Percentiles rank a stretch among this genome's conserved stretches.
phyloP scores from a whole-genome alignment of 1,140 invertebrate genomes.

The Streblospio benedicti region DNA sequence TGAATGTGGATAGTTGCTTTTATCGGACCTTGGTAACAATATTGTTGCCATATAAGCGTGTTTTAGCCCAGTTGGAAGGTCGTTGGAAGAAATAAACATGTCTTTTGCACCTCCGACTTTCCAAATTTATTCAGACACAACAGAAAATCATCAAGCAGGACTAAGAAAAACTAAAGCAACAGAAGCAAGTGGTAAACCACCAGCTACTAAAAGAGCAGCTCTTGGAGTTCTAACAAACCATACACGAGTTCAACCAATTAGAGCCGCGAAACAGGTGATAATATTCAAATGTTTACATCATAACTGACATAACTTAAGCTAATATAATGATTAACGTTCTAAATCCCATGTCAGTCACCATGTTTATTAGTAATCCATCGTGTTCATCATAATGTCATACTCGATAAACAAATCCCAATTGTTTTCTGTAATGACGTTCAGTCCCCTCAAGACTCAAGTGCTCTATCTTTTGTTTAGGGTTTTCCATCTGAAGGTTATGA shows the following conservation, averaged over 20 bases:
- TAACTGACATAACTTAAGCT: not conserved
- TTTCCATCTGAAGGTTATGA: no score
- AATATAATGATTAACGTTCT: no score
- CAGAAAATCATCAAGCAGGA: slow-evolving; percentile 6
- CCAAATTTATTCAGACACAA: no score
- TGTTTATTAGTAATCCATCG: slow-evolving; percentile 2
- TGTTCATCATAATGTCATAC: not conserved
- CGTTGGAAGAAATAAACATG: not conserved
- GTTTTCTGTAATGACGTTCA: not conserved
- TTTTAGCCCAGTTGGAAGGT: slow-evolving; percentile 4
- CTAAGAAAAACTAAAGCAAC: slow-evolving; percentile 9
- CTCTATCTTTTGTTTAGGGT: not conserved
- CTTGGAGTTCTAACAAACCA: slow-evolving; percentile 36
- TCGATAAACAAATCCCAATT: not conserved
- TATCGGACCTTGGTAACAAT: not conserved
- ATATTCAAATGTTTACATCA: slow-evolving; percentile 14
- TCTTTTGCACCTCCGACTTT: not conserved
- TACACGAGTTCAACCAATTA: slow-evolving; percentile 30
- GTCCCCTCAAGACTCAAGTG: not conserved
- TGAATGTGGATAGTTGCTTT: not conserved
- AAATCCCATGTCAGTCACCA: not conserved
- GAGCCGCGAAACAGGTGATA: slow-evolving; percentile 30
- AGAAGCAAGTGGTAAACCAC: slow-evolving; percentile 2
- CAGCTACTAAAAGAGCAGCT: slow-evolving; percentile 32
- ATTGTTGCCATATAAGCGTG: slow-evolving; percentile 5